Percentiles rank a stretch among this genome's conserved stretches.
Conservation (phyloP, 1,140 invertebrate species). For the Zaprionus ornatus region DNA sequence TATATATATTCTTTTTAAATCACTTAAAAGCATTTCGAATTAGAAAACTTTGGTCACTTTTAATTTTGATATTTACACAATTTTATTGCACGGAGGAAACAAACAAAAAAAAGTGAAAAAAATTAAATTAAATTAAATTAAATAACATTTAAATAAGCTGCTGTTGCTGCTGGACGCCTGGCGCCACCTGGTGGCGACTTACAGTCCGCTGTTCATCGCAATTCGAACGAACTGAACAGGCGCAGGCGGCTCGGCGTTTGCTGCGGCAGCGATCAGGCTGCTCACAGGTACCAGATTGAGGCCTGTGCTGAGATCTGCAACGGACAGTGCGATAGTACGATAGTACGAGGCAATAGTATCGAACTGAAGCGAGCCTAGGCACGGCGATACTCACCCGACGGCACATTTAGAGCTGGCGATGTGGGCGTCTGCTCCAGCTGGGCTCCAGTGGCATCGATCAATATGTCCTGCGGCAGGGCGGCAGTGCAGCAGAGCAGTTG, state of each 20-base stretch:
- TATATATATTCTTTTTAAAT: too few species aligned
- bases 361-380: too few species aligned
- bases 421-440: constrained; percentile 12
- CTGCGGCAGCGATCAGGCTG: constrained; percentile 68
- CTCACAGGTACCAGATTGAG: constrained; percentile 63
- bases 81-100: constrained; percentile 10
- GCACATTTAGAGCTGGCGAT: constrained; percentile 51
- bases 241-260: constrained; percentile 61
- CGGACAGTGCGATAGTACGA: not conserved
- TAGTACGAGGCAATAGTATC: not conserved
- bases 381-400: constrained; percentile 51
- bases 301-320: constrained; percentile 67
- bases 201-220: constrained; percentile 75
- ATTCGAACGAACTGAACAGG: constrained; percentile 67
- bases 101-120: not conserved
- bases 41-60: not conserved
- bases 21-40: not conserved
- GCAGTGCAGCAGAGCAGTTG: constrained; percentile 13
- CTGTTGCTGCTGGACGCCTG: not conserved
- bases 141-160: constrained; percentile 7
- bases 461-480: constrained; percentile 28
- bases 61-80: not conserved
- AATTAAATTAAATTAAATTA: constrained; percentile 22
- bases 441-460: constrained; percentile 16
- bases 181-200: constrained; percentile 37